These are phyloP conservation scores for Lacanobia oleracea DNA, from an alignment of 2,888 invertebrate genomes.

Conservation along the genomic window DNA sequence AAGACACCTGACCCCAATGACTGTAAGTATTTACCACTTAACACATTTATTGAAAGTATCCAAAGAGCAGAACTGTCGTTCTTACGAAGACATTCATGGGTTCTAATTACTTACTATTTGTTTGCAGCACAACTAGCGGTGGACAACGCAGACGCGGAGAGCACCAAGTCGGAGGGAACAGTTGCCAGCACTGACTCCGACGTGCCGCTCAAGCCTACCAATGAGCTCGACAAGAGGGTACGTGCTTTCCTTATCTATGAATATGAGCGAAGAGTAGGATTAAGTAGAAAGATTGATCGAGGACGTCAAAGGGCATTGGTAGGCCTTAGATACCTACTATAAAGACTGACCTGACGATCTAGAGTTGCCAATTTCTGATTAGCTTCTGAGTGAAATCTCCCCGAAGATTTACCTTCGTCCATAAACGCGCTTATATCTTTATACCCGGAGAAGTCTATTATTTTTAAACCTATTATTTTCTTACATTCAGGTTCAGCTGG, in stretches of 20 bases:
- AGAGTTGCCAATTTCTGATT: not conserved
- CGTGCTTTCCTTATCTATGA: constrained; percentile 1
- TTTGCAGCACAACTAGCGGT: constrained; percentile 76
- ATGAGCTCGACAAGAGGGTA: constrained; percentile 92
- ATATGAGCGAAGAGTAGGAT: not conserved
- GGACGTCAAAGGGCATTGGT: not conserved
- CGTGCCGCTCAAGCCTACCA: constrained; percentile 91
- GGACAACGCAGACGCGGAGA: constrained; percentile 93
- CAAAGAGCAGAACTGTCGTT: not conserved
- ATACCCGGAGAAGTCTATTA: not conserved
- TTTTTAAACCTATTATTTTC: not conserved
- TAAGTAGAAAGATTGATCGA: not conserved
- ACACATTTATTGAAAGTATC: no score
- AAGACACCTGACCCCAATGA: constrained; percentile 79
- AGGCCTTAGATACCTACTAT: not conserved
- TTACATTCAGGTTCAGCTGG: constrained; percentile 91
- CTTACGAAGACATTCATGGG: not conserved
- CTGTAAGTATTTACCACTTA: constrained; percentile 69
- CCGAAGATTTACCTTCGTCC: no score
- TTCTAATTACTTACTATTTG: not conserved
- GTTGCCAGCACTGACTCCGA: constrained; percentile 93
- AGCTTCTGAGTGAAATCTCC: not conserved
- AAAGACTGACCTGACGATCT: not conserved
- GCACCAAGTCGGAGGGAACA: constrained; percentile 90
- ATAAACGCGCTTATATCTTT: not conserved